Conservation (phyloP, 1,140 invertebrate genomes). For the Frieseomelitta varia region DNA sequence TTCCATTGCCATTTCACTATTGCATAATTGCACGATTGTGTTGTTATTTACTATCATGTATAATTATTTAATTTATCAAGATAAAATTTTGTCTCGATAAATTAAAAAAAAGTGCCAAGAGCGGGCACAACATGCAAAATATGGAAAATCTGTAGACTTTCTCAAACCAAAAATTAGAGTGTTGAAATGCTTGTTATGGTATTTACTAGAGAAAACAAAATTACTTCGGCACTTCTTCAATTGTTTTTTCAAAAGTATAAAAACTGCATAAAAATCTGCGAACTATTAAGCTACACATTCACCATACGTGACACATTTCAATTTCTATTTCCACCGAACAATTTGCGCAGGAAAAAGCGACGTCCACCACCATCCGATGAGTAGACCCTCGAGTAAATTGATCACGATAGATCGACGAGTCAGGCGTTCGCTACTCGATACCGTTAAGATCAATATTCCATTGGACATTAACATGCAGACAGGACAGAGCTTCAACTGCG, state of each 20-base stretch:
- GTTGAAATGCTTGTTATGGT: no score
- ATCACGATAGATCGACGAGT: not conserved
- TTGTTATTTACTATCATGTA: not conserved
- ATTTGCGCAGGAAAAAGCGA: constrained; percentile 53
- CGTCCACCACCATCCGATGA: constrained; percentile 44
- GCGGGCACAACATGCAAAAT: no score
- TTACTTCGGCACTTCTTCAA: no score
- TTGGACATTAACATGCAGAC: constrained; percentile 20
- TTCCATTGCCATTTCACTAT: not conserved
- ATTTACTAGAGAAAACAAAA: no score
- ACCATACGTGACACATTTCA: not conserved
- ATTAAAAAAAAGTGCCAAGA: no score
- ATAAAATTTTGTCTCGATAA: no score
- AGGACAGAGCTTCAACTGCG: not conserved
- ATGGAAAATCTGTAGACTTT: no score
- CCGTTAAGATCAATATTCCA: constrained; percentile 30
- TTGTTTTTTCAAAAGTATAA: no score
- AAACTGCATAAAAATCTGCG: no score
- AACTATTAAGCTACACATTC: not conserved
- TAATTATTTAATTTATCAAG: no score
- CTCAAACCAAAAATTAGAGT: no score
- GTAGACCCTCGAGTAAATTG: constrained; percentile 19
- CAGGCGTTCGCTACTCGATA: not conserved
- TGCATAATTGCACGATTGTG: not conserved
- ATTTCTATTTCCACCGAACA: not conserved